Conservation (phyloP, 2,113 vertebrate species). For the Notothenia rossii region DNA sequence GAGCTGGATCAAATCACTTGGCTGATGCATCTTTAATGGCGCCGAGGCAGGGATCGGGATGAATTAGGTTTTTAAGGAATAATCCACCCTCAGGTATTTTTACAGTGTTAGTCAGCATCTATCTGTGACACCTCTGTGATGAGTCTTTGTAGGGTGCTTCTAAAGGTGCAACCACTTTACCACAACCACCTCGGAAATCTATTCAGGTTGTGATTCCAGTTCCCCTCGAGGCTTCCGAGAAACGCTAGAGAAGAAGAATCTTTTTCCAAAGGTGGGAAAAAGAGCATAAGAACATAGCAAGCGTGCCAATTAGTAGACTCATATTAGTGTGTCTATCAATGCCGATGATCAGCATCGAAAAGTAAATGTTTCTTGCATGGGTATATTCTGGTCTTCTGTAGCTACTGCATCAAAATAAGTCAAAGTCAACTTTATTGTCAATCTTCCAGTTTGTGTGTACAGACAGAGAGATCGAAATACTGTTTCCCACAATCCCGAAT, state of each 20-base stretch:
- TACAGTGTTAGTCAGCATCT: constrained; percentile 51
- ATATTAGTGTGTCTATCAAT: neutral
- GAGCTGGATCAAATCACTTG: constrained; percentile 59
- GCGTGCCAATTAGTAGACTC: neutral
- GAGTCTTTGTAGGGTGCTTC: constrained; percentile 9
- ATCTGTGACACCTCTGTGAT: constrained; percentile 30
- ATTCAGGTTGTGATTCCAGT: constrained; percentile 9
- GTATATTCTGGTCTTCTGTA: neutral
- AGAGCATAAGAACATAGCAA: constrained; percentile 26
- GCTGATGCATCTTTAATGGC: constrained; percentile 66
- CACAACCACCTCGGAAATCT: neutral
- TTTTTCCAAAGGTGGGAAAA: constrained; percentile 18
- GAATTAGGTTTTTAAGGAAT: constrained; percentile 60
- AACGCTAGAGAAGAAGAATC: neutral
- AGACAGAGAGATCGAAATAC: no score
- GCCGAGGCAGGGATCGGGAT: constrained; percentile 47
- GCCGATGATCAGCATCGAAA: neutral
- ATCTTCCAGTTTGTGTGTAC: no score
- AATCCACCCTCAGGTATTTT: constrained; percentile 49
- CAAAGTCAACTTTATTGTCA: no score
- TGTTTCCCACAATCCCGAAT: no score
- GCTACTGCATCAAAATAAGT: neutral
- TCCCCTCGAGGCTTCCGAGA: constrained; percentile 21
- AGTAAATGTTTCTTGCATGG: neutral
- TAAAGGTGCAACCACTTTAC: neutral